Conservation (phyloP, 2,888 invertebrate species). For the Drosophila mimetica region DNA sequence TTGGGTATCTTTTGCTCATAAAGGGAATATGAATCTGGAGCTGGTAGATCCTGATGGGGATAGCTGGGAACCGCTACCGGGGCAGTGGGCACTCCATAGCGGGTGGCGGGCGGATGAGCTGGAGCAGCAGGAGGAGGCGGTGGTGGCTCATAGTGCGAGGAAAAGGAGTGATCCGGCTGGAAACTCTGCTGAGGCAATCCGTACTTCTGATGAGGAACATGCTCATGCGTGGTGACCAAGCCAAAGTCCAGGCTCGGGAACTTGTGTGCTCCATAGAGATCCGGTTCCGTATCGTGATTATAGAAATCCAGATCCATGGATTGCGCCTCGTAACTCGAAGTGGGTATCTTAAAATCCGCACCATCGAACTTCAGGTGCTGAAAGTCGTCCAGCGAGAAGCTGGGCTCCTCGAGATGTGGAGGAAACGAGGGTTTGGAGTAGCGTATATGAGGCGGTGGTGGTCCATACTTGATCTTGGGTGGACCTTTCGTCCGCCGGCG, state of each 20-base stretch:
- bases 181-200: constrained; percentile 61
- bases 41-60: constrained; percentile 36
- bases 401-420: constrained; percentile 55
- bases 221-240: constrained; percentile 37
- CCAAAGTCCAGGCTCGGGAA: constrained; percentile 66
- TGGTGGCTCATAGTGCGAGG: constrained; percentile 51
- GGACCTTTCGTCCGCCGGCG: constrained; percentile 66
- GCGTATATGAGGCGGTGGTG: constrained; percentile 57
- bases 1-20: constrained; percentile 77
- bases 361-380: constrained; percentile 76
- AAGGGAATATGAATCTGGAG: constrained; percentile 62
- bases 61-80: constrained; percentile 42
- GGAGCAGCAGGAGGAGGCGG: constrained; percentile 21
- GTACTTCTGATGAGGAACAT: constrained; percentile 69
- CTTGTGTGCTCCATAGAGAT: constrained; percentile 67
- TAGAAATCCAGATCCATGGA: constrained; percentile 82
- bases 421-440: constrained; percentile 63
- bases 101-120: constrained; percentile 18
- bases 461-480: constrained; percentile 74
- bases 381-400: constrained; percentile 71
- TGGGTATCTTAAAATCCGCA: constrained; percentile 75
- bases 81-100: constrained; percentile 63
- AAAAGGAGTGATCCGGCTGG: constrained; percentile 46
- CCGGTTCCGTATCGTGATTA: constrained; percentile 54
- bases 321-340: constrained; percentile 79